Percentiles rank a stretch among this genome's conserved stretches.
Evolutionary conservation across 2,797 vertebrate genomes (phyloP).

Genomic region (Centroberyx gerrardi): DNA sequence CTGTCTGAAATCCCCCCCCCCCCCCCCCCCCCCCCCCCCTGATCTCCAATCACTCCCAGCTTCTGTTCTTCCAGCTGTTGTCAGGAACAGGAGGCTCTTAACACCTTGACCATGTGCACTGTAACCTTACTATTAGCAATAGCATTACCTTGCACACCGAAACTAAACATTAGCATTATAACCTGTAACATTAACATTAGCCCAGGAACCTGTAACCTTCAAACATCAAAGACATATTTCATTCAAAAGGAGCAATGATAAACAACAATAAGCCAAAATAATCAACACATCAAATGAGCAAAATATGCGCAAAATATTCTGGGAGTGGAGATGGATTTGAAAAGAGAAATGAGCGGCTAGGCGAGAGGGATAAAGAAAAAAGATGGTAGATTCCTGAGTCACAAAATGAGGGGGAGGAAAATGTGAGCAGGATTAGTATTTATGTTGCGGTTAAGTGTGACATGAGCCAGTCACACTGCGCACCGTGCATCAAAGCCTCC

Average conservation of each 20-base stretch:
- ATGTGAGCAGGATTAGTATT: conserved; percentile 20
- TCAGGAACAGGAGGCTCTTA: conserved; percentile 18
- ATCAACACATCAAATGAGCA: neutral
- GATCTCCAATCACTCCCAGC: conserved; percentile 38
- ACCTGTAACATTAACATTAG: conserved; percentile 35
- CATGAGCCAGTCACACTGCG: neutral
- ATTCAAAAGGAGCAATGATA: conserved; percentile 8
- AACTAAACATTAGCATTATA: conserved; percentile 17
- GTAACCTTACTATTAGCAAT: conserved; percentile 54
- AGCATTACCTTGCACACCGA: conserved; percentile 45
- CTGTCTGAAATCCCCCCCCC: conserved; percentile 33
- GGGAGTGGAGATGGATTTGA: conserved; percentile 30
- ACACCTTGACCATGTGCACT: conserved; percentile 29
- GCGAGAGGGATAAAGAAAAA: neutral
- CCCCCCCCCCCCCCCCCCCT: neutral
- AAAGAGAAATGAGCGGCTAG: neutral
- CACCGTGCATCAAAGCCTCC: neutral
- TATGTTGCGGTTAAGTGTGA: neutral
- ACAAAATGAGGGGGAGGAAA: neutral
- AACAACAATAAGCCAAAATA: conserved; percentile 23
- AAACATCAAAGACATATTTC: neutral
- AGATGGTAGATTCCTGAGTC: neutral
- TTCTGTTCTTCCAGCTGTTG: conserved; percentile 44
- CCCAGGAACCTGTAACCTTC: conserved; percentile 4
- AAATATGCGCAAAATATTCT: conserved; percentile 16